These are phyloP conservation scores for Colletes latitarsis DNA, from an alignment of 1,140 invertebrate species.

Conservation along the genomic window DNA sequence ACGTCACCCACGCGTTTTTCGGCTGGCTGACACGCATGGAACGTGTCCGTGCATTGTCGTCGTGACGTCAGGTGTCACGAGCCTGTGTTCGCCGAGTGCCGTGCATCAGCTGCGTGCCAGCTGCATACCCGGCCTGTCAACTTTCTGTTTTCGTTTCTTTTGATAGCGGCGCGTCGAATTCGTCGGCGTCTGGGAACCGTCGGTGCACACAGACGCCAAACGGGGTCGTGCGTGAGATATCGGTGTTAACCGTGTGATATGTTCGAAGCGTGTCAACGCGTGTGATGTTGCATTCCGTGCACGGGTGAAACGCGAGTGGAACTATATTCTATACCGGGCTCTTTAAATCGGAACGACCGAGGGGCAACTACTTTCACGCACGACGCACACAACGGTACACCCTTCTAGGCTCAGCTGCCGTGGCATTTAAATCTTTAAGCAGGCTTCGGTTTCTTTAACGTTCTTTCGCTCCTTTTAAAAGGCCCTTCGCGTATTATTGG, in stretches of 20 bases:
- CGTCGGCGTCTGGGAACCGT: neutral
- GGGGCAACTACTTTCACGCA: constrained; percentile 14
- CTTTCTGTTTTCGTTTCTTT: constrained; percentile 30
- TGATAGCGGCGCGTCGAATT: constrained; percentile 15
- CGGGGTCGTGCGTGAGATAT: neutral
- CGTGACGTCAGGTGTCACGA: constrained; percentile 56
- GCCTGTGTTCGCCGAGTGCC: constrained; percentile 36
- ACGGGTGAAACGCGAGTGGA: constrained; percentile 32
- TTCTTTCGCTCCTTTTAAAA: constrained; percentile 25
- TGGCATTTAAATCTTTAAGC: constrained; percentile 44
- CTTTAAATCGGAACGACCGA: constrained; percentile 47
- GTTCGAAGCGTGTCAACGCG: constrained; percentile 2
- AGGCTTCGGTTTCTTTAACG: neutral
- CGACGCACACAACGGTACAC: constrained; percentile 3
- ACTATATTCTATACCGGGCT: constrained; percentile 21
- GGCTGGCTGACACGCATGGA: constrained; percentile 15
- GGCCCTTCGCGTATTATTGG: neutral
- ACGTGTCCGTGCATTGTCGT: constrained; percentile 29
- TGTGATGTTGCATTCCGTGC: neutral
- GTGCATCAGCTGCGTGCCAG: constrained; percentile 43
- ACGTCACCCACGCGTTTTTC: constrained; percentile 19
- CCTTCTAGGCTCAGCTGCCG: neutral
- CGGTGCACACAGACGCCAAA: neutral
- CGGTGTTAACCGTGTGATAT: neutral
- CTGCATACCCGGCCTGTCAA: constrained; percentile 26